Conservation (phyloP, 1,140 invertebrate species). For the Grapholita molesta region DNA sequence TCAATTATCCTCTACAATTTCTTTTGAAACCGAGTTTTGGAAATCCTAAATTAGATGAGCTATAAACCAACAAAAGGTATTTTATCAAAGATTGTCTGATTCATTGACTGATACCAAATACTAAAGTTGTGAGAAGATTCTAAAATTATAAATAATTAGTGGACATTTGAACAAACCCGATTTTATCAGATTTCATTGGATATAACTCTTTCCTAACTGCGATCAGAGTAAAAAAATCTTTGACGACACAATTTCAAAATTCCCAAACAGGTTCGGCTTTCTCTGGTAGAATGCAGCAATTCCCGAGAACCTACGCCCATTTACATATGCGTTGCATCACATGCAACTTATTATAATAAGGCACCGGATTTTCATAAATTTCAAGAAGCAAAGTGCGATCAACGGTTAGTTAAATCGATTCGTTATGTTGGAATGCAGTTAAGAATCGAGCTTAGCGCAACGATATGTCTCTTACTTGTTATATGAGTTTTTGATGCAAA, state of each 20-base stretch:
- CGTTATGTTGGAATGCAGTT: not conserved
- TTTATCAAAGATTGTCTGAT: too few species aligned
- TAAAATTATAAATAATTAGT: not conserved
- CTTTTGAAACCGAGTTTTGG: too few species aligned
- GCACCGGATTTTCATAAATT: conserved; percentile 15
- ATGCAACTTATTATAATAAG: not conserved
- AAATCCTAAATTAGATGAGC: too few species aligned
- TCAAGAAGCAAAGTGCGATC: not conserved
- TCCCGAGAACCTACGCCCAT: conserved; percentile 27
- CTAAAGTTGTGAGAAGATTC: not conserved
- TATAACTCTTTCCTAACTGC: not conserved
- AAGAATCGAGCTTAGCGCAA: not conserved
- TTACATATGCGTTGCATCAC: conserved; percentile 21
- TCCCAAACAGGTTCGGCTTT: conserved; percentile 33
- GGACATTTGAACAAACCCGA: not conserved
- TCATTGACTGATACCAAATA: too few species aligned
- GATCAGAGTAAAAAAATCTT: not conserved
- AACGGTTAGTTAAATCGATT: not conserved
- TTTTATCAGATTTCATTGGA: not conserved
- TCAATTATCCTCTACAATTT: too few species aligned
- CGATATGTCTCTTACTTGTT: not conserved
- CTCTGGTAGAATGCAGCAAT: conserved; percentile 29
- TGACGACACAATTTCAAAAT: conserved; percentile 28
- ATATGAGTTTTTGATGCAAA: not conserved
- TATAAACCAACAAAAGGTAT: too few species aligned